Conservation (phyloP, 2,113 vertebrate genomes). For the Halcyon senegalensis region DNA sequence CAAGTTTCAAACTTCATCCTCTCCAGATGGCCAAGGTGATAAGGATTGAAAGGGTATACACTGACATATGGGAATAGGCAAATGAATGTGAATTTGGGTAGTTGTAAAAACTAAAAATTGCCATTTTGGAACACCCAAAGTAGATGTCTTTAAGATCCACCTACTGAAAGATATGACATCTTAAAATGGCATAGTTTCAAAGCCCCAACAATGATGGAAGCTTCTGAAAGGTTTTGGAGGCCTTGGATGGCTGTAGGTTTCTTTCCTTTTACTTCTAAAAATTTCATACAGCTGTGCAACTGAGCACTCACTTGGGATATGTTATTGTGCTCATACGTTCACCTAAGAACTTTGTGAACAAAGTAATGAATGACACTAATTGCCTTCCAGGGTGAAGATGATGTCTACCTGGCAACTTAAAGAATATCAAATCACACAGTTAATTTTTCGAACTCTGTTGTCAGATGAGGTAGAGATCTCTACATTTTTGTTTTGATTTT, state of each 20-base stretch:
- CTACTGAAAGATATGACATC: neutral
- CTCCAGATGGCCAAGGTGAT: neutral
- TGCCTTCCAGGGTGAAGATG: neutral
- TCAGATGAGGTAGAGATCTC: neutral
- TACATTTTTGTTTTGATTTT: neutral
- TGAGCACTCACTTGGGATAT: neutral
- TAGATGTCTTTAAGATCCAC: neutral
- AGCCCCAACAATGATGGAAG: neutral
- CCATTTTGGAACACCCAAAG: neutral
- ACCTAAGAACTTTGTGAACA: neutral
- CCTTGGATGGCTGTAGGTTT: neutral
- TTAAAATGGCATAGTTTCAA: neutral
- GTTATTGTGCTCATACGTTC: neutral
- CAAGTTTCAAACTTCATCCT: neutral
- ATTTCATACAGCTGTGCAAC: neutral
- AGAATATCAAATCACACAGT: neutral
- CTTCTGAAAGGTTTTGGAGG: neutral
- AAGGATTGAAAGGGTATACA: neutral
- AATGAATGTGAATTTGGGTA: neutral
- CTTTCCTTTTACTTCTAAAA: neutral
- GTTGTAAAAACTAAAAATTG: neutral
- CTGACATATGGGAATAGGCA: neutral
- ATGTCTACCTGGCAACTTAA: neutral
- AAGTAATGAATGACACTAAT: constrained; percentile 1
- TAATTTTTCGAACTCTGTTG: neutral